Evolutionary conservation across 2,113 vertebrate species (phyloP).

Genomic region (Micronisus gabar): DNA sequence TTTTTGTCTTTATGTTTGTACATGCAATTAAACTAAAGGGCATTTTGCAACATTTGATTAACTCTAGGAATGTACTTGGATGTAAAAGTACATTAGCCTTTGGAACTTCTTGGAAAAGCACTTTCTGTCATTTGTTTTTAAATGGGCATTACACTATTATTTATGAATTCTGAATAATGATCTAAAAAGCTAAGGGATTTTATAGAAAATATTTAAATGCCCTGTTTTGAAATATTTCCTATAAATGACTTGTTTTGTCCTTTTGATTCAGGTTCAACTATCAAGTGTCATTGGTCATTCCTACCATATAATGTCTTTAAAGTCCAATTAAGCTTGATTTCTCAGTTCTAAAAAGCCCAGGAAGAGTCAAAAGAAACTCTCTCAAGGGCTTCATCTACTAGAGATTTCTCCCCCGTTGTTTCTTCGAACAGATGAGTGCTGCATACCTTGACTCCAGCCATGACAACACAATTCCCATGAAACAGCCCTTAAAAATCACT

Average conservation of each 20-base stretch:
- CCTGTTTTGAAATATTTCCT: neutral
- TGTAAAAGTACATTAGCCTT: neutral
- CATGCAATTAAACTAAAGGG: neutral
- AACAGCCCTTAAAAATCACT: slow-evolving; percentile 14
- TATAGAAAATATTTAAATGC: neutral
- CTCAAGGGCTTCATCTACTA: neutral
- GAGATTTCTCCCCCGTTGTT: slow-evolving; percentile 23
- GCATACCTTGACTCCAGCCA: slow-evolving; percentile 56
- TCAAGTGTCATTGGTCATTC: neutral
- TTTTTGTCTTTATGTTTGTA: neutral
- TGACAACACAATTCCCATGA: slow-evolving; percentile 58
- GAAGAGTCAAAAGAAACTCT: slow-evolving; percentile 19
- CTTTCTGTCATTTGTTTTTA: neutral
- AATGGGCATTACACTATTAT: neutral
- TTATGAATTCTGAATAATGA: neutral
- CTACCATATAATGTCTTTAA: slow-evolving; percentile 9
- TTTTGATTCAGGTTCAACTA: slow-evolving; percentile 12
- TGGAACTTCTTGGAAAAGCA: neutral
- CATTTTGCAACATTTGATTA: neutral
- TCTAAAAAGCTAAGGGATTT: neutral
- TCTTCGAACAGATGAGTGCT: neutral
- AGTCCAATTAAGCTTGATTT: slow-evolving; percentile 38
- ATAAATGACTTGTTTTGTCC: neutral
- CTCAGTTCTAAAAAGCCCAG: neutral
- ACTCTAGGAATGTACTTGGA: neutral